These are phyloP conservation scores for Raja brachyura DNA, from an alignment of 2,113 vertebrate species.

Conservation along the genomic window DNA sequence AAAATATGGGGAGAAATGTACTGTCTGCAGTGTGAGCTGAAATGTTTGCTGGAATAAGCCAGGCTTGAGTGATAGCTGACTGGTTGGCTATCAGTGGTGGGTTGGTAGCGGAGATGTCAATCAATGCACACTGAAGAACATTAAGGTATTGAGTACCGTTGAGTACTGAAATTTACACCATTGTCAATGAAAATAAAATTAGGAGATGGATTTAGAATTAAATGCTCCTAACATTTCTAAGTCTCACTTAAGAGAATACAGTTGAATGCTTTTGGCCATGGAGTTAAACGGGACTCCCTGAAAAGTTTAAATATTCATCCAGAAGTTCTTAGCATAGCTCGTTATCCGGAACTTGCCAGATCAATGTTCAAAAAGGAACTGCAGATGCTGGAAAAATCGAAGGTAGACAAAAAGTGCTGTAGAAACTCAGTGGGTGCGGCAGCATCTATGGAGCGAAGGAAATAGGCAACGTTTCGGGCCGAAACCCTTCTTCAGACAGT, in stretches of 20 bases:
- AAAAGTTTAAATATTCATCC: neutral
- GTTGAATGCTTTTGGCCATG: neutral
- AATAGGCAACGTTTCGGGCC: no score
- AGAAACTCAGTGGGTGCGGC: no score
- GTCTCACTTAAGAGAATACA: neutral
- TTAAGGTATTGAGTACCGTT: neutral
- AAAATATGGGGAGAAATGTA: no score
- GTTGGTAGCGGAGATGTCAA: neutral
- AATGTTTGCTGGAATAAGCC: no score
- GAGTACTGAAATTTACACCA: neutral
- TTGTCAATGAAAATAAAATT: neutral
- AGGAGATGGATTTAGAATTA: neutral
- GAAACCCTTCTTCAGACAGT: no score
- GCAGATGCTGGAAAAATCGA: no score
- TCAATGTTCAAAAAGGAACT: no score
- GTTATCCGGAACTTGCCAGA: neutral
- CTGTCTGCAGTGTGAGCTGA: no score
- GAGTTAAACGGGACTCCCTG: neutral
- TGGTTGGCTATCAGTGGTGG: neutral
- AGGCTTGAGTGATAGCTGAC: neutral
- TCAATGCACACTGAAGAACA: neutral
- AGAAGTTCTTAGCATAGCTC: neutral
- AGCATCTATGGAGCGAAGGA: no score
- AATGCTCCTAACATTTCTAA: neutral
- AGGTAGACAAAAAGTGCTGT: no score